Percentiles rank a stretch among this genome's conserved stretches.
These are phyloP conservation scores for Choloepus didactylus DNA, from an alignment of 2,797 vertebrate species.

Conservation along the genomic window DNA sequence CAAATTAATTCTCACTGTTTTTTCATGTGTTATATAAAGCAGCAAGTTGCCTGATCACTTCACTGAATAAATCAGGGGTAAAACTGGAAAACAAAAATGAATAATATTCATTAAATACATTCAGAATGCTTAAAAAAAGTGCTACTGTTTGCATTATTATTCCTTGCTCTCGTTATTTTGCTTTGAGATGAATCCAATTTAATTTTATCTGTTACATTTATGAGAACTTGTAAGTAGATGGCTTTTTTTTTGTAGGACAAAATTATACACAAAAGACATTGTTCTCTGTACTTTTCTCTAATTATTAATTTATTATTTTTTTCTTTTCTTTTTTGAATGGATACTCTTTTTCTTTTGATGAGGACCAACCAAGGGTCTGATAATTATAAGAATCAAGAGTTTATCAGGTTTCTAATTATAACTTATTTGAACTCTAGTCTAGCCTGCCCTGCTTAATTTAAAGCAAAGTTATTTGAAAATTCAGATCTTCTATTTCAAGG, in stretches of 20 bases:
- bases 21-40: slow-evolving; percentile 53
- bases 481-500: slow-evolving; percentile 45
- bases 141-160: not conserved
- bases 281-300: slow-evolving; percentile 24
- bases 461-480: slow-evolving; percentile 52
- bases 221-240: slow-evolving; percentile 18
- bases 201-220: slow-evolving; percentile 58
- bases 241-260: slow-evolving; percentile 29
- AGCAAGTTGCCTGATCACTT: slow-evolving; percentile 47
- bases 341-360: slow-evolving; percentile 34
- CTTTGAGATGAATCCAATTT: slow-evolving; percentile 49
- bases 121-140: not conserved
- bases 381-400: slow-evolving; percentile 45
- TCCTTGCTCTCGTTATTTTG: slow-evolving; percentile 46
- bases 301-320: slow-evolving; percentile 38
- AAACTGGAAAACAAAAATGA: slow-evolving; percentile 58
- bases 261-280: not conserved
- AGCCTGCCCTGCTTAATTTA: slow-evolving; percentile 35
- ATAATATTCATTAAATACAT: not conserved
- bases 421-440: slow-evolving; percentile 10
- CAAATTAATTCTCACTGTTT: slow-evolving; percentile 44
- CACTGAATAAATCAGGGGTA: slow-evolving; percentile 4
- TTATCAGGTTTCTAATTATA: slow-evolving; percentile 51
- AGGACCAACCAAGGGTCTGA: not conserved
- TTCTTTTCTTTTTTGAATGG: slow-evolving; percentile 44